Percentiles rank a stretch among this genome's conserved stretches.
Conservation (phyloP, 2,888 invertebrate species). For the Quadroppia sp. region DNA sequence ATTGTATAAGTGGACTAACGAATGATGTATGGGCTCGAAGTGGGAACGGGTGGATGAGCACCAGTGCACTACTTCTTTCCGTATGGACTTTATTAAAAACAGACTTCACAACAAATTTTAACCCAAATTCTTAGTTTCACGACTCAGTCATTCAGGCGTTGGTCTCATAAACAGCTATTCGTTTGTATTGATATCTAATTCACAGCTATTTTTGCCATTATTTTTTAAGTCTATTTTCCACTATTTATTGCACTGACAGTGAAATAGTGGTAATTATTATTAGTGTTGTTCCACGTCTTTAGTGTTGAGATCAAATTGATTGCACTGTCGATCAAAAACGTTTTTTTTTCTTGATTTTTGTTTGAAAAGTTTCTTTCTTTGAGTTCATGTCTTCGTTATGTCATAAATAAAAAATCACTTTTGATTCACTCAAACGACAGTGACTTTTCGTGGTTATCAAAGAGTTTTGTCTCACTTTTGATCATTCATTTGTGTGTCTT, state of each 20-base stretch:
- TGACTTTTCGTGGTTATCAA: no score
- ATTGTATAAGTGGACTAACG: no score
- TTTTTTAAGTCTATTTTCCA: neutral
- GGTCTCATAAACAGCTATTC: neutral
- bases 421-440: neutral
- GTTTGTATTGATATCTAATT: neutral
- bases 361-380: neutral
- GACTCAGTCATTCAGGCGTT: slow-evolving; percentile 20
- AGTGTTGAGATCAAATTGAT: slow-evolving; percentile 18
- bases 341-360: neutral
- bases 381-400: neutral
- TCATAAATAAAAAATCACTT: neutral
- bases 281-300: slow-evolving; percentile 20
- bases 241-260: neutral
- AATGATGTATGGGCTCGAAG: neutral
- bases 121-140: neutral
- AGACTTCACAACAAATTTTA: slow-evolving; percentile 19
- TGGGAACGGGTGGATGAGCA: slow-evolving; percentile 25
- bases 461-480: no score
- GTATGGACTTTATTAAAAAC: neutral
- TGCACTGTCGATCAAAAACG: neutral
- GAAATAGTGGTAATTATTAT: neutral
- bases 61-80: slow-evolving; percentile 33
- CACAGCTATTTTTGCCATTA: neutral
- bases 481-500: neutral